Percentiles rank a stretch among this genome's conserved stretches.
Conservation (phyloP, 2,113 vertebrate genomes). For the Vulpes ferrilata region DNA sequence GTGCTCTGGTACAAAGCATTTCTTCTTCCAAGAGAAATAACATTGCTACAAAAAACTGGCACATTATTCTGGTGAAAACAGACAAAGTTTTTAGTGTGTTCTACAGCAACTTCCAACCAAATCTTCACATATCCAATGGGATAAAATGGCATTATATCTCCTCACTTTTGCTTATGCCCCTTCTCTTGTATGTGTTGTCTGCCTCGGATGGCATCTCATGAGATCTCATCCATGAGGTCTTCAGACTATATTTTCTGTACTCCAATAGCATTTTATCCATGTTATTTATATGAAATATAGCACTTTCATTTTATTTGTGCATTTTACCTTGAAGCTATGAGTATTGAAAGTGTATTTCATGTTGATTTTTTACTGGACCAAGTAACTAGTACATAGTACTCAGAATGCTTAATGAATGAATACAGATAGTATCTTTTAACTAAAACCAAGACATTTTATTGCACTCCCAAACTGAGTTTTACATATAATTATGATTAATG, state of each 20-base stretch:
- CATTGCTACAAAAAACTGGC: slow-evolving; percentile 87
- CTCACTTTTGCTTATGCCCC: background rate
- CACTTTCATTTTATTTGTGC: background rate
- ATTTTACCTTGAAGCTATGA: background rate
- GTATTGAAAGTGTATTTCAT: background rate
- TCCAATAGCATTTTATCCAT: background rate
- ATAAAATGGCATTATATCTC: background rate
- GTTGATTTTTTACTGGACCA: background rate
- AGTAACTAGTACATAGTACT: background rate
- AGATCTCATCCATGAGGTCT: background rate
- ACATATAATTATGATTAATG: slow-evolving; percentile 19
- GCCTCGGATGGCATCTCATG: background rate
- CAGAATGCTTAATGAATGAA: slow-evolving; percentile 27
- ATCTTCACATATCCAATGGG: slow-evolving; percentile 76
- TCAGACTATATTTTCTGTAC: background rate
- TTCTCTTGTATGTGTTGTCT: background rate
- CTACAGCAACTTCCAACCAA: slow-evolving; percentile 83
- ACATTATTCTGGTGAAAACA: slow-evolving; percentile 85
- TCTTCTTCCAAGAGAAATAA: slow-evolving; percentile 86
- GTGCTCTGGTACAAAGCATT: slow-evolving; percentile 88
- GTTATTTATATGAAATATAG: background rate
- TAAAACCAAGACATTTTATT: slow-evolving; percentile 47
- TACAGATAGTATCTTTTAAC: background rate
- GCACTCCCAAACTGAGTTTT: slow-evolving; percentile 11
- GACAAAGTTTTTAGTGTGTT: slow-evolving; percentile 75